Evolutionary conservation across 1,140 invertebrate genomes (phyloP).

Genomic region (Caenorhabditis briggsae): DNA sequence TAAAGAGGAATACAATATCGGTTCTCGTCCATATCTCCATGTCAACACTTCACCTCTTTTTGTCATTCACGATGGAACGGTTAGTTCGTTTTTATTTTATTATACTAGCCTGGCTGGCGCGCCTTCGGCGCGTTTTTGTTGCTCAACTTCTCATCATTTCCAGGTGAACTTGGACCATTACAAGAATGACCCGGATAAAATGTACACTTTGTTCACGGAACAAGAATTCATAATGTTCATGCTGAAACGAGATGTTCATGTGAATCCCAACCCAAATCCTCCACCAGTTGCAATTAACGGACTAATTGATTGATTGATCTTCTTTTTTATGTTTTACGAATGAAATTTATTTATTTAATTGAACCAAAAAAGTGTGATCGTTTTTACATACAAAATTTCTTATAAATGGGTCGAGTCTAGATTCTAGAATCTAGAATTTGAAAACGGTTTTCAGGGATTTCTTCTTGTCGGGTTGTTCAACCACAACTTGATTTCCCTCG

Average conservation of each 20-base stretch:
- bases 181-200: slow-evolving; percentile 1
- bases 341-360: not conserved
- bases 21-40: slow-evolving; percentile 1
- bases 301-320: not conserved
- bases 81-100: not conserved
- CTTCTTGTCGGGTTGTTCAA: not conserved
- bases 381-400: not conserved
- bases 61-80: slow-evolving; percentile 4
- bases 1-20: not conserved
- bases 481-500: slow-evolving; percentile 77
- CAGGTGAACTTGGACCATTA: not conserved
- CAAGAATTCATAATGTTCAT: not conserved
- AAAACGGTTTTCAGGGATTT: slow-evolving; percentile 26
- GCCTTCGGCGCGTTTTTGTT: not conserved
- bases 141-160: not conserved
- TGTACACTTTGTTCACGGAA: not conserved
- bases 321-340: too few relatives aligned
- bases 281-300: not conserved
- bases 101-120: not conserved
- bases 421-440: not conserved
- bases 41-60: not conserved
- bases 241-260: not conserved
- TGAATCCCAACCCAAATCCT: not conserved
- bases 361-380: not conserved
- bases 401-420: not conserved